phyloP scores from a whole-genome alignment of 2,113 vertebrate species.

The Pyrgilauda ruficollis region DNA sequence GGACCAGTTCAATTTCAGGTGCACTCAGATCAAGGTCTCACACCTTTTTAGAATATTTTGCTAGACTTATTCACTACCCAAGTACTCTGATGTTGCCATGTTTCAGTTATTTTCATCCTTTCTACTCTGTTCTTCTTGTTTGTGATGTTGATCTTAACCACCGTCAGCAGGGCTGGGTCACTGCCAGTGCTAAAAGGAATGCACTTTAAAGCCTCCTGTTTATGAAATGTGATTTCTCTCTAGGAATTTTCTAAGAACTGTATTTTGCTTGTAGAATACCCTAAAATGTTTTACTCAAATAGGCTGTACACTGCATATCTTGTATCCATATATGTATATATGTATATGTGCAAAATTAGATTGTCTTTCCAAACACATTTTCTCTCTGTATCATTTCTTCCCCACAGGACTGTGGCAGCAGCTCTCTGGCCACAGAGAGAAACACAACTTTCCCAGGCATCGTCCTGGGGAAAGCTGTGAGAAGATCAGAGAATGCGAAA shows the following conservation, averaged over 20 bases:
- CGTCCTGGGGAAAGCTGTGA: background rate
- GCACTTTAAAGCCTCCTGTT: background rate
- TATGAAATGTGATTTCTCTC: background rate
- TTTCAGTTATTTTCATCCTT: background rate
- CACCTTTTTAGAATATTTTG: background rate
- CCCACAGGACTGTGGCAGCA: background rate
- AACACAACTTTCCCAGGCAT: background rate
- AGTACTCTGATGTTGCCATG: background rate
- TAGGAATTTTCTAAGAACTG: background rate
- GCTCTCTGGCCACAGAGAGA: background rate
- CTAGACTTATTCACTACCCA: background rate
- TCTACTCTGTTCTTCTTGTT: background rate
- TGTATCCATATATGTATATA: background rate
- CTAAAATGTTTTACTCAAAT: background rate
- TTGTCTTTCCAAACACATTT: constrained; percentile 41
- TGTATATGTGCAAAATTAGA: constrained; percentile 22
- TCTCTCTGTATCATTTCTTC: constrained; percentile 10
- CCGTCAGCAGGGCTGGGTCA: background rate
- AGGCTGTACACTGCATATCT: background rate
- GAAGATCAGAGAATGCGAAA: background rate
- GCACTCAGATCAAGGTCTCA: accelerated
- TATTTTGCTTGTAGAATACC: constrained; percentile 10
- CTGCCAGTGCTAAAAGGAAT: background rate
- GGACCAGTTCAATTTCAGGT: background rate
- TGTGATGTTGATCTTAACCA: background rate